Evolutionary conservation across 2,888 invertebrate species (phyloP), one percentile per base, ranked within the genome.

Genomic region (Lasioglossum malachurum): DNA sequence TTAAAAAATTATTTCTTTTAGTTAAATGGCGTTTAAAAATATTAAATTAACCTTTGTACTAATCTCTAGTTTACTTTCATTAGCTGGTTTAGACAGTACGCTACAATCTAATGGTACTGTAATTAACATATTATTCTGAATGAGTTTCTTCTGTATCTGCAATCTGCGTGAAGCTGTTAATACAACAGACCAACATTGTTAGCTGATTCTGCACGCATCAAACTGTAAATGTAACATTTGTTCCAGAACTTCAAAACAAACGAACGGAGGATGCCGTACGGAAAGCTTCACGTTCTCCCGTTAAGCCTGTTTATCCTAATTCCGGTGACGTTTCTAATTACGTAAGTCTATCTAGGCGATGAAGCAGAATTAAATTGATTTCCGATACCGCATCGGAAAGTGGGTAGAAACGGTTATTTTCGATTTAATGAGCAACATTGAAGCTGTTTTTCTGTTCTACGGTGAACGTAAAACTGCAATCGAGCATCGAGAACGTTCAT

Each of bases 241-340:
- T 89, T 89, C 27, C 83, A 90, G 86, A 38, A 27, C n/a, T 79
- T 31, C 5, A 8, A 4, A 46, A 71, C 41, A 23, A 73, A 75
- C 57, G 8, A 78, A 35, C 27, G 46, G 23, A 88, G 75, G 35
- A 95, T 95, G 95, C 90, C 93, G 74, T 94, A 94, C 87, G 93
- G 93, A 82, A 93, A 94, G 86, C 87, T 95, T 38, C 94, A 95
- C 90, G 91, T 94, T 78, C 89, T 95, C 82, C 95, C 95, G 46
- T 83, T 95, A 80, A 93, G 94, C 78, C 92, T 95, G 57, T 95
- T 95, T 89, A 94, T 95, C 74, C 87, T 95, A n/a, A 95, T 95
- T 80, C 95, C 95, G 35, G 93, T 93, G 60, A 95, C 95, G 23
- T 95, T 95, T 83, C 89, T 95, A 77, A 94, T 94, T 90, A 95